These are phyloP conservation scores for Psilopogon haemacephalus DNA, from an alignment of 2,113 vertebrate genomes.

Conservation along the genomic window DNA sequence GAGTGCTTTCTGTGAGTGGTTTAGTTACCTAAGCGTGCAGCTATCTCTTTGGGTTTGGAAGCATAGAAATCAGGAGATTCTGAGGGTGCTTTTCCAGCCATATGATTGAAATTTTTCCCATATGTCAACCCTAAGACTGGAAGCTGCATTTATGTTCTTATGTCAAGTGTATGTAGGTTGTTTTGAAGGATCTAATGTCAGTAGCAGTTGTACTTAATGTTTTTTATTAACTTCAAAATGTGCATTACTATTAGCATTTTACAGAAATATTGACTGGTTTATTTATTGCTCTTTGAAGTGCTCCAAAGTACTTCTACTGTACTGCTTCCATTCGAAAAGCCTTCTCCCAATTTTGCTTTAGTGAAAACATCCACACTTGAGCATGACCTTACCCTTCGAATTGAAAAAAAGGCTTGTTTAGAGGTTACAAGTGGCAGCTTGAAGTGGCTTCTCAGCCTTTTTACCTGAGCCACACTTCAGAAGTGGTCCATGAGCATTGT, in stretches of 20 bases:
- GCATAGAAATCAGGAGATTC: not conserved
- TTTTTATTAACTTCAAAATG: not conserved
- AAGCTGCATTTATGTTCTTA: not conserved
- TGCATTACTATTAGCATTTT: not conserved
- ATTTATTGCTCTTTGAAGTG: conserved; percentile 44
- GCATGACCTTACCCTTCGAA: not conserved
- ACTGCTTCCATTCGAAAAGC: not conserved
- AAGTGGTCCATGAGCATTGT: not conserved
- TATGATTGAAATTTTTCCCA: not conserved
- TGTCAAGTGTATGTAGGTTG: not conserved
- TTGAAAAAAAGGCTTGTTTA: not conserved
- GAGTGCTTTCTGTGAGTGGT: conserved; percentile 9
- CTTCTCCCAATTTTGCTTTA: not conserved
- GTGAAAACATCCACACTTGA: not conserved
- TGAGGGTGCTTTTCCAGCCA: not conserved
- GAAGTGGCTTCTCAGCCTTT: not conserved
- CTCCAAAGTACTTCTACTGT: conserved; percentile 26
- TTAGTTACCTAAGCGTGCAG: conserved; percentile 20
- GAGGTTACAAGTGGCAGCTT: not conserved
- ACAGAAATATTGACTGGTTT: conserved; percentile 26
- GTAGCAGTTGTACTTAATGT: not conserved
- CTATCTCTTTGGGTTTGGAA: not conserved
- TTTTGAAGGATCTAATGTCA: not conserved
- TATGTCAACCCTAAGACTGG: not conserved
- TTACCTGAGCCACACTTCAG: not conserved